Percentiles rank a stretch among this genome's conserved stretches.
Conservation (phyloP, 2,888 invertebrate genomes). For the Omphaloscelis lunosa region DNA sequence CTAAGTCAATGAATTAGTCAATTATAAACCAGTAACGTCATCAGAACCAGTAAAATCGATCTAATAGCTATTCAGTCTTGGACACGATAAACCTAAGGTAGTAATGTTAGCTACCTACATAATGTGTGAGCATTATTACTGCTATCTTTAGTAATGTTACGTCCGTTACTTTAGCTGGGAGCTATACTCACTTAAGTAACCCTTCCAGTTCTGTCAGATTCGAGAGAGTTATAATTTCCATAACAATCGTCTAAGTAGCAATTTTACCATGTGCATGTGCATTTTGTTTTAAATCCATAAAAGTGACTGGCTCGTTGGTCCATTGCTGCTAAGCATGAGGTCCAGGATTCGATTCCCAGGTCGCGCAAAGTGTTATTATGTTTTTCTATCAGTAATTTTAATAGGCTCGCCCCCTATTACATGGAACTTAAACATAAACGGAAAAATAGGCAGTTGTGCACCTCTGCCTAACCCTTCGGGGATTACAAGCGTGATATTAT, state of each 20-base stretch:
- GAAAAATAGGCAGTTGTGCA: too few relatives aligned
- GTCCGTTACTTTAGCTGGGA: conserved; percentile 53
- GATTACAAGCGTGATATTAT: too few relatives aligned
- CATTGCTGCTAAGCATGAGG: too few relatives aligned
- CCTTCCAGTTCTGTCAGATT: conserved; percentile 40
- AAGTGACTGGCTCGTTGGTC: background rate
- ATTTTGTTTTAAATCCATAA: conserved; percentile 4
- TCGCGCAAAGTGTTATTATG: too few relatives aligned
- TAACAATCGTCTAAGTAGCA: conserved; percentile 41
- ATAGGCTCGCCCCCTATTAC: too few relatives aligned
- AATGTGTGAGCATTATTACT: conserved; percentile 51
- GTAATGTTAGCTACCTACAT: conserved; percentile 10
- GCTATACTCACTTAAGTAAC: conserved; percentile 36
- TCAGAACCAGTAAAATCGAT: background rate
- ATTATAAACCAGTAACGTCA: background rate
- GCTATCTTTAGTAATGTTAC: conserved; percentile 44
- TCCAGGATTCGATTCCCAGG: too few relatives aligned
- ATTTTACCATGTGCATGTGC: background rate
- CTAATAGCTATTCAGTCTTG: background rate
- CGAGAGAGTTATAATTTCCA: conserved; percentile 55
- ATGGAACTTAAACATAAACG: too few relatives aligned
- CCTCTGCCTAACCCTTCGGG: too few relatives aligned
- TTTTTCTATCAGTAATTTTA: too few relatives aligned
- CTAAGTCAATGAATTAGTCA: background rate
- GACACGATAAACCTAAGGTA: background rate